These are phyloP conservation scores for Rousettus leschenaultii DNA, from an alignment of 2,113 vertebrate species.

Conservation along the genomic window DNA sequence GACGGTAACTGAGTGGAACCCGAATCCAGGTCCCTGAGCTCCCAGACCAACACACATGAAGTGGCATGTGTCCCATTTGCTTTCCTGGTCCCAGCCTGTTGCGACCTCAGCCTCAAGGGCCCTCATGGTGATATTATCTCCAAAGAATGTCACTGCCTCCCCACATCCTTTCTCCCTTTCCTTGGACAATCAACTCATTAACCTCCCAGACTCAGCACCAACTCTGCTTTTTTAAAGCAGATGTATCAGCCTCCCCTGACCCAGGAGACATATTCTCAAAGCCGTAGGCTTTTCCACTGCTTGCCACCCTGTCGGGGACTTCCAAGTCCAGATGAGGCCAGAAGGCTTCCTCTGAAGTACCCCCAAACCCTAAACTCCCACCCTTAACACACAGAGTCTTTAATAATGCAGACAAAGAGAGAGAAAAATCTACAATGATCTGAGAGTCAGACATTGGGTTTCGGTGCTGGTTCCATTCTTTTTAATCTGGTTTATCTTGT, in stretches of 20 bases:
- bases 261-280: background rate
- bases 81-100: background rate
- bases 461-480: background rate
- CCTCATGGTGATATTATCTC: background rate
- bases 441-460: background rate
- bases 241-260: background rate
- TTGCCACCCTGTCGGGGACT: background rate
- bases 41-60: too few species aligned
- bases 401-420: background rate
- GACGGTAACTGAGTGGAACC: background rate
- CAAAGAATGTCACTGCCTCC: background rate
- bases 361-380: accelerated
- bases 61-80: background rate
- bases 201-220: background rate
- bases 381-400: background rate
- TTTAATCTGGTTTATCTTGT: background rate
- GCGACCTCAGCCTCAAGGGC: background rate
- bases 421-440: background rate
- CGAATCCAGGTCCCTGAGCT: background rate
- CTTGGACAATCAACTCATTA: background rate
- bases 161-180: background rate
- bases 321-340: background rate
- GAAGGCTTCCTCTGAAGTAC: background rate
- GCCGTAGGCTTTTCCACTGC: background rate
- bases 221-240: background rate